Conservation (phyloP, 2,888 invertebrate genomes). For the Heliconius aoede region DNA sequence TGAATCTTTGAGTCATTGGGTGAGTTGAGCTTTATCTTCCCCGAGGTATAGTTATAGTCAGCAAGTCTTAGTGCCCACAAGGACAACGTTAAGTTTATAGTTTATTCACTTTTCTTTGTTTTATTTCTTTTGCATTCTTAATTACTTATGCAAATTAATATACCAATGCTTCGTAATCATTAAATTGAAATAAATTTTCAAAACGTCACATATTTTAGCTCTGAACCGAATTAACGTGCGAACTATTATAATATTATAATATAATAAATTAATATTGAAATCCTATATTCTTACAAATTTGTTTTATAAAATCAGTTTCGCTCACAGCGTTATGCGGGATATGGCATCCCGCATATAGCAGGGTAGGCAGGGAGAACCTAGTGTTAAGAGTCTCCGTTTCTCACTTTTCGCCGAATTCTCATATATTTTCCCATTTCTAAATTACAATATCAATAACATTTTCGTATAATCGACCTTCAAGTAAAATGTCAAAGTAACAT, state of each 20-base stretch:
- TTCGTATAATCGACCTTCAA: slow-evolving; percentile 9
- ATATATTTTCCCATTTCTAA: not conserved
- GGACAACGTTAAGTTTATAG: not conserved
- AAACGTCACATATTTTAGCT: not conserved
- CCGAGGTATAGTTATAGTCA: not conserved
- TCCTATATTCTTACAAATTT: not conserved
- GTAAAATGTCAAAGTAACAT: slow-evolving; percentile 33
- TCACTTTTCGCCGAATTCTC: too few species aligned
- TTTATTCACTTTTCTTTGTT: too few species aligned
- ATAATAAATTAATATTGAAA: not conserved
- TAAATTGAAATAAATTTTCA: not conserved
- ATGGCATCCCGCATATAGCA: too few species aligned
- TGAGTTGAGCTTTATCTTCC: slow-evolving; percentile 25
- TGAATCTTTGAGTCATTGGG: slow-evolving; percentile 23
- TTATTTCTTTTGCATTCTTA: too few species aligned
- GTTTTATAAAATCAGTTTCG: too few species aligned
- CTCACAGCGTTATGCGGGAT: too few species aligned
- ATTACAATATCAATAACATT: not conserved
- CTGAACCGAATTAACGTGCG: not conserved
- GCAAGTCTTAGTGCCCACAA: not conserved
- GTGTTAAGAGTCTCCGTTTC: too few species aligned
- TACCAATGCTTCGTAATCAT: not conserved
- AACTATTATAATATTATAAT: not conserved
- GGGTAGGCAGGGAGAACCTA: too few species aligned
- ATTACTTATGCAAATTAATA: too few species aligned